A percentile compares a stretch with the other conserved stretches of the same genome.
Evolutionary conservation across 2,797 vertebrate genomes (phyloP).

Genomic region (Pipistrellus nathusii): DNA sequence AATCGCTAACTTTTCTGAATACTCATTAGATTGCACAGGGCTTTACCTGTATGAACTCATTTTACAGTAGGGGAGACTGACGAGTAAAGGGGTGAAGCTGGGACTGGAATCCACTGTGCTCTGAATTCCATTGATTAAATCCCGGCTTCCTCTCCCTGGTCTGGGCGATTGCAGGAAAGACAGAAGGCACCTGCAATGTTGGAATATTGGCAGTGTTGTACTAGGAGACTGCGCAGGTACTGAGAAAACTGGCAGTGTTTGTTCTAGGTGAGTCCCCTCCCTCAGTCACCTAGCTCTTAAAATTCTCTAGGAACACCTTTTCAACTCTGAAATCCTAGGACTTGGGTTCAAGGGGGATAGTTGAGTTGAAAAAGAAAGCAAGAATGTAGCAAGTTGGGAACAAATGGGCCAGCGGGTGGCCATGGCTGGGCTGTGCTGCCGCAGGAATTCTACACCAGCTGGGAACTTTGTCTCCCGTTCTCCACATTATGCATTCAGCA

Average conservation of each 20-base stretch:
- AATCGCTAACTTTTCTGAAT: conserved; percentile 24
- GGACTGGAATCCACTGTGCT: not conserved
- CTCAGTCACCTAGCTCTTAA: conserved; percentile 1
- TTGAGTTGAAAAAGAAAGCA: not conserved
- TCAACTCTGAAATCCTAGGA: not conserved
- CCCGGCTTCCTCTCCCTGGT: not conserved
- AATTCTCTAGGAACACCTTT: not conserved
- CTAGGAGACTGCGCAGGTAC: not conserved
- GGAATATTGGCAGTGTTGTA: not conserved
- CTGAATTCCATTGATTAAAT: not conserved
- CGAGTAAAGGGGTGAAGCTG: not conserved
- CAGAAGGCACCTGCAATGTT: not conserved
- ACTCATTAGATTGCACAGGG: not conserved
- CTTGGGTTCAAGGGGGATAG: not conserved
- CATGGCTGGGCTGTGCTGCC: not conserved
- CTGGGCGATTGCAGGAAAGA: not conserved
- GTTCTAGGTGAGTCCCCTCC: not conserved
- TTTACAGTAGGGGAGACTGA: not conserved
- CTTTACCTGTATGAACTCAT: not conserved
- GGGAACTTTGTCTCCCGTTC: not conserved
- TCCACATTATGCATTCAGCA: conserved; percentile 67
- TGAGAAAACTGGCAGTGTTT: not conserved
- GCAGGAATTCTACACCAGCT: not conserved
- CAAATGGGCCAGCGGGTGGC: not conserved
- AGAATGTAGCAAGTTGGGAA: not conserved